These are phyloP conservation scores for Leptinotarsa tumamoca DNA, from an alignment of 2,888 invertebrate species.

Conservation along the genomic window DNA sequence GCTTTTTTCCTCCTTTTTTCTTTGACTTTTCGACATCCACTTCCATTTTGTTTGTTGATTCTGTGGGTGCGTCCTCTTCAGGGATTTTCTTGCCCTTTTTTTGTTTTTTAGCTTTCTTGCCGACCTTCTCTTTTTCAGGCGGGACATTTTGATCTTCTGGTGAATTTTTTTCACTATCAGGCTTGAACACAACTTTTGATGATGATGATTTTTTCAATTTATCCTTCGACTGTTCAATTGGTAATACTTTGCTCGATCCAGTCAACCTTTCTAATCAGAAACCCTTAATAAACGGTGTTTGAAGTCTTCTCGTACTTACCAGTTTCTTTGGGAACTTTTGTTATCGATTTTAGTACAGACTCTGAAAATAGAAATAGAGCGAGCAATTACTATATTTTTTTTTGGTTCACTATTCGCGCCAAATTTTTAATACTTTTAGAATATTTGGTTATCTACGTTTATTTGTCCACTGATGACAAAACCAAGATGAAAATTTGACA, in stretches of 20 bases:
- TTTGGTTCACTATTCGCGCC: not conserved
- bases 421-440: not conserved
- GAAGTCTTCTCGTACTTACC: not conserved
- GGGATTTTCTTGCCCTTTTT: conserved; percentile 54
- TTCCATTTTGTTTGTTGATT: conserved; percentile 10
- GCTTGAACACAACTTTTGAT: conserved; percentile 62
- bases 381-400: not conserved
- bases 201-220: conserved; percentile 40
- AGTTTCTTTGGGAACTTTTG: not conserved
- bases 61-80: conserved; percentile 19
- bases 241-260: not conserved
- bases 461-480: too few species aligned
- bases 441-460: not conserved
- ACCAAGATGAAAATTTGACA: too few species aligned
- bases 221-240: not conserved
- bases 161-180: not conserved
- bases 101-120: conserved; percentile 29
- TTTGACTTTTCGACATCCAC: conserved; percentile 1
- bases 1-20: conserved; percentile 6
- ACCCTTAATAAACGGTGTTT: not conserved
- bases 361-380: not conserved
- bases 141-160: not conserved
- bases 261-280: not conserved
- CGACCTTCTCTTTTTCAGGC: not conserved
- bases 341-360: not conserved